These are phyloP conservation scores for Lithodes maja DNA, from an alignment of 2,888 invertebrate genomes.

Conservation along the genomic window DNA sequence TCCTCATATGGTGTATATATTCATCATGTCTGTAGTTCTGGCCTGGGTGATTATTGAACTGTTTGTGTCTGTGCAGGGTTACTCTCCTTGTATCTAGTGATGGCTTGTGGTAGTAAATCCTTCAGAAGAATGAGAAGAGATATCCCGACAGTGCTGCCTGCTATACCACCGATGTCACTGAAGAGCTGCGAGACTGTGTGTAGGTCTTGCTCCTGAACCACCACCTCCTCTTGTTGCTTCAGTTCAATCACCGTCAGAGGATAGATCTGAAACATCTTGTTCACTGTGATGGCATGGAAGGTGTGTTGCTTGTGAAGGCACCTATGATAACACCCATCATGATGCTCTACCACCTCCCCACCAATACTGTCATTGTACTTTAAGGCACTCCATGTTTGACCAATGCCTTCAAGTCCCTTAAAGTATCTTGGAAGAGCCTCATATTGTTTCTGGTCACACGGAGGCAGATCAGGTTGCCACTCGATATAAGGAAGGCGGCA, in stretches of 20 bases:
- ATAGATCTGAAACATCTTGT: background rate
- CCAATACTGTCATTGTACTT: background rate
- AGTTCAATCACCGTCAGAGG: constrained; percentile 27
- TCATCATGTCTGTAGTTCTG: too few relatives aligned
- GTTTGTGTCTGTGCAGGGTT: too few relatives aligned
- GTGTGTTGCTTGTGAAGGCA: constrained; percentile 23
- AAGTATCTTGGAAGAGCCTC: too few relatives aligned
- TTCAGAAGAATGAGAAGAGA: constrained; percentile 32
- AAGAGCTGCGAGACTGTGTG: constrained; percentile 13
- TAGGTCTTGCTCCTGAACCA: constrained; percentile 25
- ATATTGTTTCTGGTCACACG: too few relatives aligned
- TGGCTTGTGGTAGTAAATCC: background rate
- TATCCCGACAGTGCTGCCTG: constrained; percentile 25
- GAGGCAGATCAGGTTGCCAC: too few relatives aligned
- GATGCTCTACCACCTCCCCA: background rate
- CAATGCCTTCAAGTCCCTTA: background rate
- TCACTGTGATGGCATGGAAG: constrained; percentile 19
- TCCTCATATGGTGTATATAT: too few relatives aligned
- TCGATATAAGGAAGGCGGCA: too few relatives aligned
- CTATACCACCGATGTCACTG: constrained; percentile 51
- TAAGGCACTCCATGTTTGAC: background rate
- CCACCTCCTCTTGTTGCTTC: background rate
- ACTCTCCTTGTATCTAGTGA: background rate
- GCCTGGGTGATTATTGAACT: too few relatives aligned
- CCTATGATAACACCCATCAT: constrained; percentile 10